Evolutionary conservation across 1,140 invertebrate genomes (phyloP).

Genomic region (Cryptotermes secundus): DNA sequence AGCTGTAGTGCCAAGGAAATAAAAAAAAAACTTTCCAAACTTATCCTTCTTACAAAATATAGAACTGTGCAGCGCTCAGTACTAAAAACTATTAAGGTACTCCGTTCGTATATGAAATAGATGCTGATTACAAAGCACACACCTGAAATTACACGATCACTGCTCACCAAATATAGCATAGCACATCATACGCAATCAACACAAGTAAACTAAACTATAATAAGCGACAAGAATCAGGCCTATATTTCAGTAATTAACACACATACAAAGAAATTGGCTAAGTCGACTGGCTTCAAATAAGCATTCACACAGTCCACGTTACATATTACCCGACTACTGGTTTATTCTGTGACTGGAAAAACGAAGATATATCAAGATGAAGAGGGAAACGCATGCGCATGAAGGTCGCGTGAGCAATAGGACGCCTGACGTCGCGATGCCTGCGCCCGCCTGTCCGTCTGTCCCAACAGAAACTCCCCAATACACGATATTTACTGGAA

Average conservation of each 20-base stretch:
- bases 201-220: background rate
- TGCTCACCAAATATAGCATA: background rate
- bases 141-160: background rate
- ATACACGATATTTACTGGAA: background rate
- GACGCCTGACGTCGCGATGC: constrained; percentile 1
- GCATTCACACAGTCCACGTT: background rate
- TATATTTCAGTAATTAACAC: background rate
- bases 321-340: background rate
- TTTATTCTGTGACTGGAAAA: constrained; percentile 17
- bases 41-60: too few species aligned
- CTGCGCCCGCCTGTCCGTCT: background rate
- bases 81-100: too few species aligned
- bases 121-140: background rate
- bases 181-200: background rate
- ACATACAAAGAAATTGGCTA: background rate
- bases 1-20: too few species aligned
- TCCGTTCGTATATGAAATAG: too few species aligned
- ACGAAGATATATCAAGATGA: constrained; percentile 13
- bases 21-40: too few species aligned
- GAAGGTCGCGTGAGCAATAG: background rate
- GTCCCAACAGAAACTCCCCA: background rate
- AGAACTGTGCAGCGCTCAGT: too few species aligned
- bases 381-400: background rate
- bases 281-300: background rate
- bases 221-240: background rate